A percentile compares a stretch with the other conserved stretches of the same genome.
These are phyloP conservation scores for Dissostichus mawsoni DNA, from an alignment of 2,113 vertebrate species.

Conservation along the genomic window DNA sequence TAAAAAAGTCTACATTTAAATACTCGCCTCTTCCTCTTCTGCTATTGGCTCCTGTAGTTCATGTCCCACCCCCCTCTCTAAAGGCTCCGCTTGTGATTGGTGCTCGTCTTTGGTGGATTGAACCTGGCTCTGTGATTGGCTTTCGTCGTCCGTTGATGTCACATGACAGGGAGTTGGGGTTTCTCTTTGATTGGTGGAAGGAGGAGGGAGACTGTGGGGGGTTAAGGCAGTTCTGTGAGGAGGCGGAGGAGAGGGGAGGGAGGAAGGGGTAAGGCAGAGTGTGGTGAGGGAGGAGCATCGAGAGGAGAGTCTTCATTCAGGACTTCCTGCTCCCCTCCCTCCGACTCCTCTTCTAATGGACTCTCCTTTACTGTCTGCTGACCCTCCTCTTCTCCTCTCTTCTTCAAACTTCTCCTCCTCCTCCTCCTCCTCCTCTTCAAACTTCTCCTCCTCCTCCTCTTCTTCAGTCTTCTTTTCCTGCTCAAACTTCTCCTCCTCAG, in stretches of 20 bases:
- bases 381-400: background rate
- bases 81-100: conserved; percentile 35
- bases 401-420: conserved; percentile 1
- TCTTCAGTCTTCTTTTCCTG: too few relatives aligned
- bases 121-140: conserved; percentile 44
- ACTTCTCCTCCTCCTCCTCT: background rate
- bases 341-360: conserved; percentile 13
- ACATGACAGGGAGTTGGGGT: background rate
- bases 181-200: background rate
- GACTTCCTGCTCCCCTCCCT: background rate
- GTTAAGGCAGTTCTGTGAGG: conserved; percentile 31
- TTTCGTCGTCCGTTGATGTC: background rate
- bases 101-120: conserved; percentile 50
- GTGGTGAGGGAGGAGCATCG: conserved; percentile 4
- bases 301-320: conserved; percentile 4
- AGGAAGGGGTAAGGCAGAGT: conserved; percentile 17
- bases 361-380: background rate
- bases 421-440: too few relatives aligned
- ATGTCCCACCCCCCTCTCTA: conserved; percentile 8
- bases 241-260: background rate
- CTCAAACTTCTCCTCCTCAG: too few relatives aligned
- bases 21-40: background rate
- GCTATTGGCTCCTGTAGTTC: background rate
- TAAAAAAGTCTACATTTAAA: too few relatives aligned
- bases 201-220: background rate